phyloP scores from a whole-genome alignment of 2,797 vertebrate species.

The Pristis pectinata region DNA sequence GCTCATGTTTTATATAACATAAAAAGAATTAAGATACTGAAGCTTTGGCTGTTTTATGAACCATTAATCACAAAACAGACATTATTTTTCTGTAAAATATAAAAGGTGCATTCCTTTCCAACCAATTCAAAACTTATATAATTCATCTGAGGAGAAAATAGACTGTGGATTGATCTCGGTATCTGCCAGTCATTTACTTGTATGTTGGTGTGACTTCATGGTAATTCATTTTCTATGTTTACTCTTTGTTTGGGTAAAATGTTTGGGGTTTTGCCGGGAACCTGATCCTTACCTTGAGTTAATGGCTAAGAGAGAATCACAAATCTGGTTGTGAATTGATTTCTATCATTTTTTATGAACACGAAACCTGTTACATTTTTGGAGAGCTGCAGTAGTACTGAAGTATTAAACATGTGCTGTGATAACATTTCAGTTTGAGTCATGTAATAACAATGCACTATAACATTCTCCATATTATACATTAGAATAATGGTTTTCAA shows the following conservation, averaged over 20 bases:
- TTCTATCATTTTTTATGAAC: background rate
- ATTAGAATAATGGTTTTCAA: background rate
- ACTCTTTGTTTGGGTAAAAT: background rate
- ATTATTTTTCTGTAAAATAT: background rate
- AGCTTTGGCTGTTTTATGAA: background rate
- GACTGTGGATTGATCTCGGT: background rate
- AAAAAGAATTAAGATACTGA: background rate
- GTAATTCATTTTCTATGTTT: background rate
- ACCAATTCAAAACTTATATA: background rate
- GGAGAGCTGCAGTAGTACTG: background rate
- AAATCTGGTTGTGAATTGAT: background rate
- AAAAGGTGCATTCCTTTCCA: background rate
- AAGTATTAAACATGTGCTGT: background rate
- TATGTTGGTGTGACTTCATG: background rate
- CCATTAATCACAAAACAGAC: background rate
- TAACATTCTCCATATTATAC: background rate
- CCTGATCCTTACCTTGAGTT: background rate
- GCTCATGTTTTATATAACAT: background rate
- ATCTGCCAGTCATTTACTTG: background rate
- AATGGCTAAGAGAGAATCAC: background rate
- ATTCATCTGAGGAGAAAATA: background rate
- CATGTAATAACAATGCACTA: background rate
- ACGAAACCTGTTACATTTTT: background rate
- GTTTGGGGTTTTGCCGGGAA: background rate
- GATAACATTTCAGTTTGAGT: background rate